These are phyloP conservation scores for Lutraria lutraria DNA, from an alignment of 2,888 invertebrate species.

Conservation along the genomic window DNA sequence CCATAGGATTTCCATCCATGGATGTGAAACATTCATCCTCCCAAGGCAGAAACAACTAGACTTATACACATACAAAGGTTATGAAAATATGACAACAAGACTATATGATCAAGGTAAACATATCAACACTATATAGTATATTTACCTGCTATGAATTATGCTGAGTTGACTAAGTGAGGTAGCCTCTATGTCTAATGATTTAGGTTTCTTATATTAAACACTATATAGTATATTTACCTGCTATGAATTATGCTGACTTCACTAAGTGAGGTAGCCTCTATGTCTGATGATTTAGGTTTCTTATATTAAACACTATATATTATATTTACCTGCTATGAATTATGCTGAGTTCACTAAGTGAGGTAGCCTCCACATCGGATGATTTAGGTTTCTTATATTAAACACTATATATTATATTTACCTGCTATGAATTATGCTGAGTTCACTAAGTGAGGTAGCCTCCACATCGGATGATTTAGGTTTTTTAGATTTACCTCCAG, in stretches of 20 bases:
- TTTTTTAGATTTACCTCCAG: slow-evolving; percentile 87
- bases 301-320: slow-evolving; percentile 78
- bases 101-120: too few species aligned
- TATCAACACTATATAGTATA: too few species aligned
- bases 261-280: slow-evolving; percentile 58
- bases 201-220: slow-evolving; percentile 85
- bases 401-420: slow-evolving; percentile 28
- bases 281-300: slow-evolving; percentile 78
- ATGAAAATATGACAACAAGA: too few species aligned
- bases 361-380: slow-evolving; percentile 59
- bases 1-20: too few species aligned
- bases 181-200: slow-evolving; percentile 64
- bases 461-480: slow-evolving; percentile 75
- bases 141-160: slow-evolving; percentile 75
- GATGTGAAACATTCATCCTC: too few species aligned
- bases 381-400: slow-evolving; percentile 81
- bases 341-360: slow-evolving; percentile 60
- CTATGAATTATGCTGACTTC: slow-evolving; percentile 70
- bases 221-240: slow-evolving; percentile 60
- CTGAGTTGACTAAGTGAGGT: slow-evolving; percentile 54
- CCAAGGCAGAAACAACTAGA: too few species aligned
- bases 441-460: slow-evolving; percentile 54
- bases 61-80: too few species aligned
- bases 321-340: slow-evolving; percentile 72
- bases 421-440: slow-evolving; percentile 74